Percentiles rank a stretch among this genome's conserved stretches.
These are phyloP conservation scores for Collichthys lucidus DNA, from an alignment of 2,113 vertebrate genomes.

Conservation along the genomic window DNA sequence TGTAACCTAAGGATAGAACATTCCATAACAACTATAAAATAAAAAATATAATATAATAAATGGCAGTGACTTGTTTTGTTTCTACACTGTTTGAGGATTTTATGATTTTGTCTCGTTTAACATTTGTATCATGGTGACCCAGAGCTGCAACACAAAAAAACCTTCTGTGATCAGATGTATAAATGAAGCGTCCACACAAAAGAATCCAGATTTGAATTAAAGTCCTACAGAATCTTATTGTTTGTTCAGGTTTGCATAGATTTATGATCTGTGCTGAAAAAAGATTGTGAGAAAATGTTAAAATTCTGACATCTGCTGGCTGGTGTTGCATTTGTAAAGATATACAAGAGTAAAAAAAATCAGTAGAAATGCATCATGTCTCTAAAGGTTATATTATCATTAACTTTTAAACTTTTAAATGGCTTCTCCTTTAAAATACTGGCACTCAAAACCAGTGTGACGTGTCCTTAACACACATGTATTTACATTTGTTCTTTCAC, in stretches of 20 bases:
- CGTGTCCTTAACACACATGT: not conserved
- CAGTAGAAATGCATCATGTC: not conserved
- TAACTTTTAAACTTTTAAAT: not conserved
- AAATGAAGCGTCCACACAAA: too few relatives aligned
- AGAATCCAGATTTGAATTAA: not conserved
- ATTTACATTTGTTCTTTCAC: not conserved
- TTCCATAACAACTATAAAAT: not conserved
- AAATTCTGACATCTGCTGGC: constrained; percentile 22
- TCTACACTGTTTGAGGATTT: not conserved
- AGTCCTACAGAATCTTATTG: not conserved
- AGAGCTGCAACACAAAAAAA: not conserved
- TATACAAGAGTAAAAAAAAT: not conserved
- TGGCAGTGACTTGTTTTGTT: too few relatives aligned
- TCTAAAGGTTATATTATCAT: not conserved
- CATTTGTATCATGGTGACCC: not conserved
- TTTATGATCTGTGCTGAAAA: too few relatives aligned
- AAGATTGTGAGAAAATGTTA: not conserved
- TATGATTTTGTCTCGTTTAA: not conserved
- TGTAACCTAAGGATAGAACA: too few relatives aligned
- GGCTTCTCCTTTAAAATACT: too few relatives aligned
- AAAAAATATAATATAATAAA: not conserved
- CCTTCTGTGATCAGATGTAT: not conserved
- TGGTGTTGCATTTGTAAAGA: not conserved
- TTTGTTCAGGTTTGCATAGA: not conserved
- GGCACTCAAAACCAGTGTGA: too few relatives aligned